Percentiles rank a stretch among this genome's conserved stretches.
Evolutionary conservation across 2,888 invertebrate species (phyloP).

Genomic region (Apamea anceps): DNA sequence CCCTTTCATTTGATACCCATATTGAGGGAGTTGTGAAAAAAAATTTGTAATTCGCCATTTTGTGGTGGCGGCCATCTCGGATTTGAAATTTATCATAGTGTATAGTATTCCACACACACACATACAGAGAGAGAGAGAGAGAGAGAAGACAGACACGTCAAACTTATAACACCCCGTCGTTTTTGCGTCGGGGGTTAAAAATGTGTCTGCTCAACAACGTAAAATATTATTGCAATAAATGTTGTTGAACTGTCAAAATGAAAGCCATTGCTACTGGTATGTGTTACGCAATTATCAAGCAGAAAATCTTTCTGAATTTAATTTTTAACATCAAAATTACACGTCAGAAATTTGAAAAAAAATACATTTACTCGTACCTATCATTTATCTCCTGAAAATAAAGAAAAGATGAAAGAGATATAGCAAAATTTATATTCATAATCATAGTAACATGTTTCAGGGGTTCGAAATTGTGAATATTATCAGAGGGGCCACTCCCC

Average conservation of each 20-base stretch:
- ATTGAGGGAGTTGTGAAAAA: too few relatives aligned
- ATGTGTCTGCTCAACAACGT: too few relatives aligned
- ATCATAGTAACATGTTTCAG: slow-evolving; percentile 80
- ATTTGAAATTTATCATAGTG: too few relatives aligned
- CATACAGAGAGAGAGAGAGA: too few relatives aligned
- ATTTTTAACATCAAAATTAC: not conserved
- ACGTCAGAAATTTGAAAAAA: slow-evolving; percentile 3
- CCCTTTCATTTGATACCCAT: too few relatives aligned
- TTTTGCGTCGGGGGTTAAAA: too few relatives aligned
- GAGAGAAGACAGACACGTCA: too few relatives aligned
- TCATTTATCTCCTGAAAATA: slow-evolving; percentile 63
- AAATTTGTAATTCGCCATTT: too few relatives aligned
- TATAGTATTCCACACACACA: too few relatives aligned
- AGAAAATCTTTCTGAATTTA: too few relatives aligned
- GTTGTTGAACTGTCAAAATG: not conserved
- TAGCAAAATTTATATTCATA: slow-evolving; percentile 87
- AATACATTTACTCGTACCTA: slow-evolving; percentile 53
- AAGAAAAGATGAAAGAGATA: slow-evolving; percentile 75
- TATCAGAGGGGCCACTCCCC: slow-evolving; percentile 75
- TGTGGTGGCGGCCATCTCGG: too few relatives aligned
- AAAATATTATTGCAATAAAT: not conserved
- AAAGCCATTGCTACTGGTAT: not conserved
- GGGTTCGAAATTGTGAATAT: slow-evolving; percentile 84
- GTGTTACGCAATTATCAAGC: not conserved
- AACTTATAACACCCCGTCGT: too few relatives aligned